Conservation (phyloP, 2,797 vertebrate species). For the Cyprinodon diabolis region DNA sequence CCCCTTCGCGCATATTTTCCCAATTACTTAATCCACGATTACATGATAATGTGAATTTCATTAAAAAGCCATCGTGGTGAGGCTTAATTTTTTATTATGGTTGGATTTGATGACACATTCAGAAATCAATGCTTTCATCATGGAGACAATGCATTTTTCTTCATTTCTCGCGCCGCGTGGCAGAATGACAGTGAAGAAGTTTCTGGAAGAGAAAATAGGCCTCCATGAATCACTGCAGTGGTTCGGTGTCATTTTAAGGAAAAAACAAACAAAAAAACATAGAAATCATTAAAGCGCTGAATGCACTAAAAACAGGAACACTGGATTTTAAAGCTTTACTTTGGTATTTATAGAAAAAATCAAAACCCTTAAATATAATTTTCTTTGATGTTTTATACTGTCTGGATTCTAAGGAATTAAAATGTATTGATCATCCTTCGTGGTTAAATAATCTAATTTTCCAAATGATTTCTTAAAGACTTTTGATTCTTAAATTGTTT, state of each 20-base stretch:
- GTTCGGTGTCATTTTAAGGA: not conserved
- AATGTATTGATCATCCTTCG: not conserved
- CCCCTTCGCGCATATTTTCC: not conserved
- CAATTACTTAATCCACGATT: slow-evolving; percentile 1
- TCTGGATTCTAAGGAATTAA: not conserved
- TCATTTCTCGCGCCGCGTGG: not conserved
- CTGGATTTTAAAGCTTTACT: not conserved
- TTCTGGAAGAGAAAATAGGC: not conserved
- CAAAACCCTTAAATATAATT: not conserved
- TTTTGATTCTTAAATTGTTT: not conserved
- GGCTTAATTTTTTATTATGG: slow-evolving; percentile 2
- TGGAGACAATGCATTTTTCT: not conserved
- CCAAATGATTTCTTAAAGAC: not conserved
- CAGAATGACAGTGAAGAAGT: not conserved
- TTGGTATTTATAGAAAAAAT: not conserved
- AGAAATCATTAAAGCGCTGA: not conserved
- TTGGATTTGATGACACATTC: not conserved
- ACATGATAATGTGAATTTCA: slow-evolving; percentile 7
- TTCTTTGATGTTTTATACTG: not conserved
- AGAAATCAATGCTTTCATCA: not conserved
- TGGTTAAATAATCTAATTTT: not conserved
- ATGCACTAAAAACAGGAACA: not conserved
- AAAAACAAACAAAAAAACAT: not conserved
- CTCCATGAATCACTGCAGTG: not conserved
- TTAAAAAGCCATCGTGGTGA: slow-evolving; percentile 4